Evolutionary conservation across 2,888 invertebrate genomes (phyloP), one percentile per base, ranked within the genome.

Genomic region (Helleia helle): DNA sequence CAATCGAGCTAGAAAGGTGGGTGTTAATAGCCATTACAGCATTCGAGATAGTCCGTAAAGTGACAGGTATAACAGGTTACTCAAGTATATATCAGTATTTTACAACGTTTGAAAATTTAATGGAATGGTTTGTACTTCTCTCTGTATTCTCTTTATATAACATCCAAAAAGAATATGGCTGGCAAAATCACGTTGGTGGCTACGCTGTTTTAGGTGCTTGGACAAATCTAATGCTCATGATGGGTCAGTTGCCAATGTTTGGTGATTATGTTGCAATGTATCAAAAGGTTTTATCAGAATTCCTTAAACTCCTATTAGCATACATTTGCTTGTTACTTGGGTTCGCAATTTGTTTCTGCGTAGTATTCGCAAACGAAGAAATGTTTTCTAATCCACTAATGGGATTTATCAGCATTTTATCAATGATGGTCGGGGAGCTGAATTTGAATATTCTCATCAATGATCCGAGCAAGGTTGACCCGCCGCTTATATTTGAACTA

Each of bases 251-350:
- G 36, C 95, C 95, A 0, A 89, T 94, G 67, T 93, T 95, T 57
- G 95, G 95, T 28, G 92, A 94, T 18, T 95, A 95, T 62, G 94
- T 95, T 1, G 94, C 95, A 1, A 95, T 95, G 95, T 94, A 94
- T 54, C 94, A 93, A 1, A 90, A 93, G 64, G 94, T 94, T 0
- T 90, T 93, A 54, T 91, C 90, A 1, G 94, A 95, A 71, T 94
- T 95, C 54, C 89, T 93, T 14, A 93, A 94, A 59, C 76, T 95
- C 8, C 86, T 95, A 17, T 73, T 93, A 54, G 94, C 94, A 0
- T 95, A 94, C 59, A 90, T 93, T 0, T 94, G 94, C 56, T 86
- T 95, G 38, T 72, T 95, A 15, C 89, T 95, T 11, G 95, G 94
- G 1, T 95, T 95, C 57, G 93, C 94, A 0, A 92, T 94, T 31